Evolutionary conservation across 1,140 invertebrate genomes (phyloP), one percentile per base, ranked within the genome.

Genomic region (Whitmania pigra): DNA sequence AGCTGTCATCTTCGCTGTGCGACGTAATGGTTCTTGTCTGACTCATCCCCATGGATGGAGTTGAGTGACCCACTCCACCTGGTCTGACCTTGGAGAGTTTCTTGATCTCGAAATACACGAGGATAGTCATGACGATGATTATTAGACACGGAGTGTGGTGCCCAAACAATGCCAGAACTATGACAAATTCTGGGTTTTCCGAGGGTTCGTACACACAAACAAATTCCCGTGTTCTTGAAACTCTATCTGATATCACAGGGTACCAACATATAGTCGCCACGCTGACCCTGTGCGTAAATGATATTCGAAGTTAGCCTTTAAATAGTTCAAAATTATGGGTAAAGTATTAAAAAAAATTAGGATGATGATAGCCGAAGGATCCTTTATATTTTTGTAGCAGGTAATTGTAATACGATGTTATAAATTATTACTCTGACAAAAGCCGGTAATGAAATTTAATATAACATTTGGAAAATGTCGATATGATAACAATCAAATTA

Each of bases 201-300:
- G 78, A 77, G 0, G 81, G 79, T 53, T 81, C 79, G 80, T 80
- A 82, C 31, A 75, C 77, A 72, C 81, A 82, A 31, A 77, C 72
- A 1, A 74, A 75, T 0, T 74, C 73, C 29, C 76, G 70, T 29
- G 71, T 74, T 73, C 79, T 73, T 40, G 73, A 63, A 3, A 81
- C 55, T 0, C 81, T 72, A 74, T 82, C 81, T n/a, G 76, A 69
- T 22, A 81, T 74, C 73, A 78, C 80, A 0, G 80, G 74, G 22
- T 80, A 79, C 18, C 81, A 73, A 79, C 80, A 81, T 20, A 82
- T 73, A 0, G 77, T 18, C 15, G 78, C 31, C 72, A 80, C 79
- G 25, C 76, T 71, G 18, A 77, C 25, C 81, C 81, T 80, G 74
- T n/a, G 36, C 29, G 15, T 25, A 68, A 29, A 68, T 27, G 20